Base-by-base conservation (phyloP, 2,113 vertebrate genomes). In the Gadus chalcogrammus region DNA sequence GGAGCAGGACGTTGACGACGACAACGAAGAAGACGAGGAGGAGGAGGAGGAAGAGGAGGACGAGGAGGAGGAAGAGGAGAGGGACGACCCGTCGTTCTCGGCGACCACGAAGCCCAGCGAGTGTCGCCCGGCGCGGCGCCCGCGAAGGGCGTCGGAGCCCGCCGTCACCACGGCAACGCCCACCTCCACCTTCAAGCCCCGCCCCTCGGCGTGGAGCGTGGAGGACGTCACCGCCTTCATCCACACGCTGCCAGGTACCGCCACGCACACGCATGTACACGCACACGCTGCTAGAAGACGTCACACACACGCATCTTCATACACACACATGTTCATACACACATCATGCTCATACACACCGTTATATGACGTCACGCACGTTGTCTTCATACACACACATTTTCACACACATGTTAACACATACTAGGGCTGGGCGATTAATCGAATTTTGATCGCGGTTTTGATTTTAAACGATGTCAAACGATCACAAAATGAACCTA, bases 191-290 rank as follows among this genome's bases (percentile, higher is more conserved):
- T 90, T 92, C 69, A 93, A 92, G 4, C 85, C 91, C 1, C 89
- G 93, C 74, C 96, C 96, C 0, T 92, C 94, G 0, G 86, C 93
- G 38, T 99, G 97, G 97, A 97, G 92, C 0, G 96, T 99, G 12
- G 97, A 99, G 87, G 94, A 99, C 71, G 97, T 99, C 0, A 96
- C 95, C 70, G 92, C 93, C 75, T 99, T 99, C 84, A 98, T 99
- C 61, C 93, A 86, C 87, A 93, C 93, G 15, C 90, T 99, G 85
- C 97, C 96, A 82, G 97, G 97, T 98, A 58, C 8, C 15, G 18
- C 42, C 6, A 12, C 42, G 42, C 42, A 48, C 42, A 13, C 42
- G 42, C 42, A 48, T 48, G 12, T 48, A 2, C 42, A 48, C 42
- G 11, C 42, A 48, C 42, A 2, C 42, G 42, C 42, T 48, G 42